phyloP scores from a whole-genome alignment of 2,113 vertebrate species.

The Cavia aperea region DNA sequence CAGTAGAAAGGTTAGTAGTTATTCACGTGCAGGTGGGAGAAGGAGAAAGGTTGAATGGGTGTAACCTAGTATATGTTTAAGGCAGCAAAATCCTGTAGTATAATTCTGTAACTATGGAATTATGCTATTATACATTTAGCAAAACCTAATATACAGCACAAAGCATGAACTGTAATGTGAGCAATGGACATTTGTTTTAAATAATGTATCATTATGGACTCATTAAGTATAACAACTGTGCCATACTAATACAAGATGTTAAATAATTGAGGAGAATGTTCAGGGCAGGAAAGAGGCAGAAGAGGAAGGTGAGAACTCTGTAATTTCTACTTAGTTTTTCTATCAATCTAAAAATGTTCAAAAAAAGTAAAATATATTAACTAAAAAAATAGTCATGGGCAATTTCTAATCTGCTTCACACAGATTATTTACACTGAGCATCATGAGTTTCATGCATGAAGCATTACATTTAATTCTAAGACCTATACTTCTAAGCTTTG shows the following conservation, averaged over 20 bases:
- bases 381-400: not conserved
- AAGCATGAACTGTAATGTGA: no score
- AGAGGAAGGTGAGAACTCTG: no score
- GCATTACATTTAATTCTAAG: slow-evolving; percentile 3
- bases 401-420: not conserved
- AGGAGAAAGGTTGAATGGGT: not conserved
- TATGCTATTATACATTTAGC: not conserved
- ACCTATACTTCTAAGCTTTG: not conserved
- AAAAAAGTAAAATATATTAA: not conserved
- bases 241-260: not conserved
- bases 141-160: not conserved
- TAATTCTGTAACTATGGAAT: not conserved
- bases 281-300: no score
- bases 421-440: not conserved
- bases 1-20: not conserved
- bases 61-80: not conserved
- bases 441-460: not conserved
- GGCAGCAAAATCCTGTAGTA: not conserved
- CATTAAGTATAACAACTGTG: not conserved
- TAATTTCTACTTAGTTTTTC: not conserved
- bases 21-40: not conserved
- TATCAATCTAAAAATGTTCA: not conserved
- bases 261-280: not conserved
- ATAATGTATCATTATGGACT: no score
- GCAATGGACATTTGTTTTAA: not conserved